Evolutionary conservation across 2,113 vertebrate species (phyloP).

Genomic region (Spilogale gracilis): DNA sequence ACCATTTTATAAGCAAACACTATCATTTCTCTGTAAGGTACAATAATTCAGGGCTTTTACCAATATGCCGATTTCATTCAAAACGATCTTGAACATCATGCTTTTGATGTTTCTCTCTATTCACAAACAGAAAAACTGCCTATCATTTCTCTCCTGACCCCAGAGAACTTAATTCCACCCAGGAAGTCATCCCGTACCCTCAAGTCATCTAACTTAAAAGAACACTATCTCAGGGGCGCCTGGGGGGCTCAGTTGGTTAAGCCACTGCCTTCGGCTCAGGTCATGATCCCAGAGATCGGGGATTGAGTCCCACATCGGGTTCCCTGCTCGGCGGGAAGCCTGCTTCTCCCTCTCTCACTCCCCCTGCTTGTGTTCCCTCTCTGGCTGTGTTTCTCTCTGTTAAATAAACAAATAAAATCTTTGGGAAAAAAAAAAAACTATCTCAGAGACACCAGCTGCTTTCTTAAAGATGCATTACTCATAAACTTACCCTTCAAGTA

Average conservation of each 20-base stretch:
- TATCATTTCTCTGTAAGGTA: neutral
- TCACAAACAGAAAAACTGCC: neutral
- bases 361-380: no score
- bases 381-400: no score
- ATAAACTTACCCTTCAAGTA: neutral
- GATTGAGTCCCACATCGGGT: no score
- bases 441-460: neutral
- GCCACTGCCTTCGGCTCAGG: no score
- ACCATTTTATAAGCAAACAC: neutral
- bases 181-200: neutral
- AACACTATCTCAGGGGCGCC: neutral
- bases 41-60: neutral
- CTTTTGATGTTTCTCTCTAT: neutral
- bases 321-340: no score
- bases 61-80: neutral
- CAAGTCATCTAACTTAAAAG: neutral
- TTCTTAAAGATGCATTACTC: neutral
- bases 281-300: no score
- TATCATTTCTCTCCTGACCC: neutral
- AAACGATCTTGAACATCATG: neutral
- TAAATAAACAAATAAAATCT: no score
- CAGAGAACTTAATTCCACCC: neutral
- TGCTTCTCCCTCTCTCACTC: no score
- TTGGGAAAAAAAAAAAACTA: neutral
- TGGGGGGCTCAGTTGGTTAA: no score